Evolutionary conservation across 1,140 invertebrate species (phyloP), one percentile per base, ranked within the genome.

Genomic region (Drosophila pachea): DNA sequence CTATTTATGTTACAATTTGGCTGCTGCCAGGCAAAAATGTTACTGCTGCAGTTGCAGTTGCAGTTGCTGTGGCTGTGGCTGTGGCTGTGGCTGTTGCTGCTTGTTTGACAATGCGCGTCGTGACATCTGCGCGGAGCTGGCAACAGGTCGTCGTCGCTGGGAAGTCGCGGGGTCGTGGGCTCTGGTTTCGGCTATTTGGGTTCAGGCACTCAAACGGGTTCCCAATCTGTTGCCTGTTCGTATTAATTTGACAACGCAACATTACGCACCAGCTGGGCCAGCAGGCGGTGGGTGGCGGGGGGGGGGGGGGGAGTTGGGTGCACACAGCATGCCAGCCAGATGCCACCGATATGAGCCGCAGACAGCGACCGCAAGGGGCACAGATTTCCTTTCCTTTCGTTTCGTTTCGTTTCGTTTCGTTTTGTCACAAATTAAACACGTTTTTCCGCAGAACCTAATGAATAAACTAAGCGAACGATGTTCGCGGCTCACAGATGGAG

Each of bases 401-500:
- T 35, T 42, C 38, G 40, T 12, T 16, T 50, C 48, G 48, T 64
- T 82, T 78, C 79, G 76, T 70, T 74, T 45, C 68, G 68, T 79
- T 88, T 88, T 88, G 86, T 88, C 86, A 88, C 86, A 88, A 88
- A 88, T 88, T 88, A 88, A 88, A 88, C 86, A 88, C 86, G 86
- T 88, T 88, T 88, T 84, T 88, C 82, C 82, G 52, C 77, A 73
- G 81, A 87, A 88, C 78, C 82, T 84, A 88, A 88, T 88, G 86
- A 88, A 88, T 88, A 88, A 86, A 78, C 86, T 78, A 83, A 78
- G 49, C 32, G 50, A 55, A 49, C 52, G 45, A 55, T 68, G 66
- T 55, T 50, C 35, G 16, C 52, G 40, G 42, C 38, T 36, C 54
- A 33, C 63, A 65, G 52, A 45, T 49, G 61, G 31, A 22, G 5